Conservation (phyloP, 2,113 vertebrate species). For the Seriola quinqueradiata region DNA sequence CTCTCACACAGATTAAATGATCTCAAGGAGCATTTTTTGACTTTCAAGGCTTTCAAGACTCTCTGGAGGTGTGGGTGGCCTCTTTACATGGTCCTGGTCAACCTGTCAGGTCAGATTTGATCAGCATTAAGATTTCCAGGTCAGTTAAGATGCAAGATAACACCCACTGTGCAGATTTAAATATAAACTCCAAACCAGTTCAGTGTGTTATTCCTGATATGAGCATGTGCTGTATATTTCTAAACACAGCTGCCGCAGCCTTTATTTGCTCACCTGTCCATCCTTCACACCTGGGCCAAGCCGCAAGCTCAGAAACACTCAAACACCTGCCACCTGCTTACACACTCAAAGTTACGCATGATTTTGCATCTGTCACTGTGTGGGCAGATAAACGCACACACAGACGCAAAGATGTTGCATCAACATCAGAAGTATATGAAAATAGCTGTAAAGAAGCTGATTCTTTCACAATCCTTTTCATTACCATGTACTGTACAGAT, state of each 20-base stretch:
- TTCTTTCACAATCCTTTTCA: constrained; percentile 1
- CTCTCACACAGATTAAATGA: constrained; percentile 31
- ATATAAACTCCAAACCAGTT: not conserved
- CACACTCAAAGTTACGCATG: not conserved
- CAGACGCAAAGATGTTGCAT: not conserved
- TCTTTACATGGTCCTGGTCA: not conserved
- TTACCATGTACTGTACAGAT: constrained; percentile 43
- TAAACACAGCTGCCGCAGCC: constrained; percentile 50
- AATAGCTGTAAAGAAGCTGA: not conserved
- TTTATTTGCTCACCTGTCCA: constrained; percentile 71
- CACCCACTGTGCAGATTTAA: not conserved
- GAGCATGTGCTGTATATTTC: constrained; percentile 35
- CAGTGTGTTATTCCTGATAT: constrained; percentile 34
- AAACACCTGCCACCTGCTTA: constrained; percentile 51
- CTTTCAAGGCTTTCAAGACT: constrained; percentile 24
- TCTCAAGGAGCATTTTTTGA: constrained; percentile 33
- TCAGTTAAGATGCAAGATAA: constrained; percentile 20
- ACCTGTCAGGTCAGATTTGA: constrained; percentile 23
- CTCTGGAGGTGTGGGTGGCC: constrained; percentile 4
- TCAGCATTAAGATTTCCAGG: constrained; percentile 30
- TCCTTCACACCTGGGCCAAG: constrained; percentile 40
- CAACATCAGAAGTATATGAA: not conserved
- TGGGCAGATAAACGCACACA: constrained; percentile 10
- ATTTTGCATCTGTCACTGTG: constrained; percentile 31
- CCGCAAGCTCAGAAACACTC: constrained; percentile 41